Conservation (phyloP, 2,113 vertebrate species). For the Pelecanus crispus region DNA sequence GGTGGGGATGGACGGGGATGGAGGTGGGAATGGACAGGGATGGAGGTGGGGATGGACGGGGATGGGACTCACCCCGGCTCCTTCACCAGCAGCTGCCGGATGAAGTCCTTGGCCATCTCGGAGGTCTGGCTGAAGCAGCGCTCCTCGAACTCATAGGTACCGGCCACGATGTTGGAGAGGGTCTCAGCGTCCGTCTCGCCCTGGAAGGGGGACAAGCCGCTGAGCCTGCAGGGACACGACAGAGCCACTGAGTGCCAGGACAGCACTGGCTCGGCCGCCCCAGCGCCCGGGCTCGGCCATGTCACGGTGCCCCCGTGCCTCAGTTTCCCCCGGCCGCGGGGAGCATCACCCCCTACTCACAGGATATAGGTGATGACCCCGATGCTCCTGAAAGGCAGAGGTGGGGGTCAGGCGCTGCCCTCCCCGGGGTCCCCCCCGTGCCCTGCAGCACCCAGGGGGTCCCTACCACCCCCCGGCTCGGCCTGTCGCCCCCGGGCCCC, state of each 20-base stretch:
- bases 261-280: accelerated
- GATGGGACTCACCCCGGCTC: conserved; percentile 63
- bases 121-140: conserved; percentile 71
- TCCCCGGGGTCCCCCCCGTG: accelerated
- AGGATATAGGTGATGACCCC: conserved; percentile 83
- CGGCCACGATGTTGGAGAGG: conserved; percentile 67
- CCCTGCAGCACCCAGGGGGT: neutral
- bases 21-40: too few species aligned
- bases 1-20: too few species aligned
- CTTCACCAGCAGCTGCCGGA: conserved; percentile 75
- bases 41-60: too few species aligned
- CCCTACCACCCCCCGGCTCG: neutral
- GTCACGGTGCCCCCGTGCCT: neutral
- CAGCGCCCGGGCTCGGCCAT: neutral
- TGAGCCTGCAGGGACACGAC: conserved; percentile 70
- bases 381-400: conserved; percentile 73
- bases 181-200: conserved; percentile 76
- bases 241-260: neutral
- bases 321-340: neutral
- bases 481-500: neutral
- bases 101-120: conserved; percentile 79
- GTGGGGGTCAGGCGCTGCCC: neutral
- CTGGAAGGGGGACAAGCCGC: conserved; percentile 85
- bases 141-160: conserved; percentile 74
- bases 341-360: conserved; percentile 35